Evolutionary conservation across 2,113 vertebrate genomes (phyloP).

Genomic region (Oreotrochilus melanogaster): DNA sequence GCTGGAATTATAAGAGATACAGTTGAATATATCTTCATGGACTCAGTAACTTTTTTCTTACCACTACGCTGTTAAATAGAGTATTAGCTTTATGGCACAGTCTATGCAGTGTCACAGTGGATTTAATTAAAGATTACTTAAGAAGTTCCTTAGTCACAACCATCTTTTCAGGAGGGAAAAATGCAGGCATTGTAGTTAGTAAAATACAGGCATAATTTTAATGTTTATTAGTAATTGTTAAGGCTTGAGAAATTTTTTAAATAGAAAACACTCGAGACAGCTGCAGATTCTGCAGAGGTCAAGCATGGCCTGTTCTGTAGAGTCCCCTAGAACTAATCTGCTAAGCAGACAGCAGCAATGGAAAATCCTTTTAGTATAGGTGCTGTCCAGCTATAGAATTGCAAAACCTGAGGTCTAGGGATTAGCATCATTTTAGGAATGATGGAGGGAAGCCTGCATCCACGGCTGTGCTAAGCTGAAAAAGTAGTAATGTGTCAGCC

Average conservation of each 20-base stretch:
- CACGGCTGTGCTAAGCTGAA: conserved; percentile 17
- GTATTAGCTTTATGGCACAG: neutral
- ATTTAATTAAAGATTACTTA: neutral
- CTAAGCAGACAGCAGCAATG: conserved; percentile 16
- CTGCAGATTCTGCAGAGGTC: neutral
- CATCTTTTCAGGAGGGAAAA: neutral
- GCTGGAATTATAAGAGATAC: neutral
- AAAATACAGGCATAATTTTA: neutral
- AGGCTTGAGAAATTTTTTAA: neutral
- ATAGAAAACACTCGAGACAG: neutral
- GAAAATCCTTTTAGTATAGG: conserved; percentile 48
- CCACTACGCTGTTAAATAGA: neutral
- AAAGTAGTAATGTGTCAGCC: conserved; percentile 11
- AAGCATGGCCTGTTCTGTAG: neutral
- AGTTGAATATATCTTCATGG: neutral
- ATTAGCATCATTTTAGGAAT: conserved; percentile 59
- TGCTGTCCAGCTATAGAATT: conserved; percentile 37
- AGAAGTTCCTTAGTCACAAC: neutral
- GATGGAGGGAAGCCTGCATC: neutral
- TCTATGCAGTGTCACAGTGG: neutral
- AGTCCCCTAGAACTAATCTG: neutral
- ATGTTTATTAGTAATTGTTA: neutral
- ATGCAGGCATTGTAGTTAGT: neutral
- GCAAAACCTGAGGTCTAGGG: conserved; percentile 34
- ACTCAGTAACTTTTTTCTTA: neutral